Evolutionary conservation across 23 tunicate species (phyloP), one percentile per base, ranked within the genome.

Genomic region (Clavelina lepadiformis): DNA sequence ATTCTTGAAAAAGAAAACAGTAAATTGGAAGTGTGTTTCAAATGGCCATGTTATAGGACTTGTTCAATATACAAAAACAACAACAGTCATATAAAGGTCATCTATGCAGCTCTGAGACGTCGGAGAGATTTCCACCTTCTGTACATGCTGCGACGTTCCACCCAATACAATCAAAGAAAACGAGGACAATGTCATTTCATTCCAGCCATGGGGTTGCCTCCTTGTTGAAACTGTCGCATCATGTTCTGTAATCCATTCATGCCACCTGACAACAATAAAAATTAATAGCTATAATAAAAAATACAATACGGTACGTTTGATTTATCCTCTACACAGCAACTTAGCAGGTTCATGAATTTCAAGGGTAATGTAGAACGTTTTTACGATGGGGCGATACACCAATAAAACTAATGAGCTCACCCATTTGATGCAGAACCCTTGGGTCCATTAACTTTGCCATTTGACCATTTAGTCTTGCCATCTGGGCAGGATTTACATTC

Each of bases 401-500:
- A 55, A 19, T 13, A 55, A 22, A 11, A 55, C 23, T 55, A 21
- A 55, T 20, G n/a, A 36, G 8, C 32, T 32, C 36, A 72, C 98
- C 99, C 99, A 94, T 94, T 66, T 82, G 95, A 24, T 86, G 85
- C 24, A 94, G 52, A 26, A 94, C 99, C 26, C 99, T 37, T 11
- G 99, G 99, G 85, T 94, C 95, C 99, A 94, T 94, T 65, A 94
- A 79, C 65, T 94, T 94, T 22, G 99, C 99, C 91, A 94, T 94
- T 47, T 94, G 95, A 2, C 79, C 79, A 58, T 94, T 94, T 21
- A 94, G 59, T 28, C 81, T 56, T 23, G 84, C 85, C 99, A 94
- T 94, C 59, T 94, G 99, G 3, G 94, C 80, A 33, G 88, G 89
- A 68, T 94, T 94, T 28, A 82, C 84, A 47, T 94, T 86, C 64